These are phyloP conservation scores for Chloroceryle amazona DNA, from an alignment of 2,797 vertebrate genomes.

Conservation along the genomic window DNA sequence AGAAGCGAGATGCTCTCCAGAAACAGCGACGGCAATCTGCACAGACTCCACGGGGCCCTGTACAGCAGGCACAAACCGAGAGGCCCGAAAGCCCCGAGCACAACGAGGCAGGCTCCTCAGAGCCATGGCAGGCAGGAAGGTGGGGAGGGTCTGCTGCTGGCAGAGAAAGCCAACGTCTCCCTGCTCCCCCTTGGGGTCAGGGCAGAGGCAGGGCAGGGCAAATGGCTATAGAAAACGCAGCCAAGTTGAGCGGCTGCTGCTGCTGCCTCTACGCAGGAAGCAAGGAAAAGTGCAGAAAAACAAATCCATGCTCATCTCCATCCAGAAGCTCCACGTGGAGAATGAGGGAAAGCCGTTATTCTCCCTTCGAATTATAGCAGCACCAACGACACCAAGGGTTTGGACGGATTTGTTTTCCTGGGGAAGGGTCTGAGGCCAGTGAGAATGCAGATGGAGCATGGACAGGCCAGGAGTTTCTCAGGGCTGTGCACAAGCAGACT, in stretches of 20 bases:
- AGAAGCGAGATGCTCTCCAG: constrained; percentile 73
- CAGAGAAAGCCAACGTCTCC: neutral
- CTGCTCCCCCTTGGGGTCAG: neutral
- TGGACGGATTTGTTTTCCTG: constrained; percentile 66
- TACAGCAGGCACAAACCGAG: constrained; percentile 21
- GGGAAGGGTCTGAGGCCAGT: constrained; percentile 17
- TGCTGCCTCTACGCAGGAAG: neutral
- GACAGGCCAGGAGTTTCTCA: neutral
- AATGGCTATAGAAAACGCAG: constrained; percentile 20
- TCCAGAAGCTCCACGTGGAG: constrained; percentile 25
- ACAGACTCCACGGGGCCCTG: neutral
- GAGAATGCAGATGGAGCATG: neutral
- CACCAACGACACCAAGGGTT: constrained; percentile 61
- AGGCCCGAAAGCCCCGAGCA: neutral
- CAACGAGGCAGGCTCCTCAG: neutral
- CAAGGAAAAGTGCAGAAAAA: constrained; percentile 55
- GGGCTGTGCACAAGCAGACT: constrained; percentile 46
- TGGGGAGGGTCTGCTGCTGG: neutral
- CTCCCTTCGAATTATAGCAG: constrained; percentile 70
- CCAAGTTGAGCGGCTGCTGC: constrained; percentile 20
- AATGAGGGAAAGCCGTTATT: constrained; percentile 30
- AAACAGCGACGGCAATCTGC: constrained; percentile 38
- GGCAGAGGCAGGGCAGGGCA: constrained; percentile 10
- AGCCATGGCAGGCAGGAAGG: neutral
- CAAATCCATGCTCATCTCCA: constrained; percentile 50